Evolutionary conservation across 2,113 vertebrate species (phyloP).

Genomic region (Sorex araneus): DNA sequence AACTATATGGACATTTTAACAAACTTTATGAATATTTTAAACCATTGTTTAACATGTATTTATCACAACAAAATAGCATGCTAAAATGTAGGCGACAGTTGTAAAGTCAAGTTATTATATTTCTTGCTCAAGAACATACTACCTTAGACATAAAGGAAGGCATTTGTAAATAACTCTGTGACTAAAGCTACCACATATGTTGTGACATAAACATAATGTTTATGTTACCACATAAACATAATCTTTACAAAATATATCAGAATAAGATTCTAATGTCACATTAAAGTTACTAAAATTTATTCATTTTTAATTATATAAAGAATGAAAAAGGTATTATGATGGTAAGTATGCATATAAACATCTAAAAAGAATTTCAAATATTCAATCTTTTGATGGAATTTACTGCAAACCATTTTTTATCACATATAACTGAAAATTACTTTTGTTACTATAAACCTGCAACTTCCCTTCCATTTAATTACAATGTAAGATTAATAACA

Average conservation of each 20-base stretch:
- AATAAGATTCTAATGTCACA: conserved; percentile 49
- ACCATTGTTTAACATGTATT: conserved; percentile 57
- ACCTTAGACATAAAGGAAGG: conserved; percentile 74
- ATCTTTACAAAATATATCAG: no score
- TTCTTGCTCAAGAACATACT: conserved; percentile 78
- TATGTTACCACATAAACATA: no score
- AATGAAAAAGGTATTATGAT: conserved; percentile 21
- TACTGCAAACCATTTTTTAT: conserved; percentile 42
- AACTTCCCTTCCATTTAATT: conserved; percentile 63
- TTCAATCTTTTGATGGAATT: conserved; percentile 45
- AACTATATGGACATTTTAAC: conserved; percentile 27
- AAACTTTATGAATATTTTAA: conserved; percentile 48
- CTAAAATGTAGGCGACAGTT: conserved; percentile 42
- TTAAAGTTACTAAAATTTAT: conserved; percentile 77
- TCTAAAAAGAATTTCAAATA: conserved; percentile 51
- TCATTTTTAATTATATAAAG: conserved; percentile 81
- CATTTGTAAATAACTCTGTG: conserved; percentile 75
- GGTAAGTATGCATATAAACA: conserved; percentile 7
- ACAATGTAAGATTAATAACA: conserved; percentile 76
- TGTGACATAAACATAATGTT: no score
- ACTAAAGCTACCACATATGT: conserved; percentile 72
- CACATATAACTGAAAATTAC: conserved; percentile 62
- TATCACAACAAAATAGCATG: conserved; percentile 60
- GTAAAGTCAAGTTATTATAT: conserved; percentile 70
- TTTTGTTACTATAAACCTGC: conserved; percentile 57